Evolutionary conservation across 2,113 vertebrate species (phyloP).

Genomic region (Pedionomus torquatus): DNA sequence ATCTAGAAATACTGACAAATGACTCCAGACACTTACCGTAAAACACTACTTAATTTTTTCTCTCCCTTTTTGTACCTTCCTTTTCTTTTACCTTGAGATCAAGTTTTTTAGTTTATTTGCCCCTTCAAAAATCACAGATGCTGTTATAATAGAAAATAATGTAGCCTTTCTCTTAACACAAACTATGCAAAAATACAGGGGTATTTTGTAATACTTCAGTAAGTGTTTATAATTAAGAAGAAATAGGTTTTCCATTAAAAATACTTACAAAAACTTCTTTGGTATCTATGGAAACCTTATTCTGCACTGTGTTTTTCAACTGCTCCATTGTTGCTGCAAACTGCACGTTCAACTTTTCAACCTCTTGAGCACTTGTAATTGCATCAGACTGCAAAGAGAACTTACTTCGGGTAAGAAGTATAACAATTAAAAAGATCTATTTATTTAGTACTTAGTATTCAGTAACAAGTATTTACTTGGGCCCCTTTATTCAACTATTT

Average conservation of each 20-base stretch:
- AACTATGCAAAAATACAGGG: not conserved
- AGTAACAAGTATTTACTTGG: not conserved
- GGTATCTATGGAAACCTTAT: conserved; percentile 80
- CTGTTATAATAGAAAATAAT: not conserved
- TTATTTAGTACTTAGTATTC: not conserved
- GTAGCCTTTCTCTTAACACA: not conserved
- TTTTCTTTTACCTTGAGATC: not conserved
- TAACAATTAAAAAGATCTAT: not conserved
- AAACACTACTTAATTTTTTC: not conserved
- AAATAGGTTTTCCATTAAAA: not conserved
- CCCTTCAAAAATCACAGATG: not conserved
- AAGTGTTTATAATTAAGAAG: not conserved
- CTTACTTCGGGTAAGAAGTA: not conserved
- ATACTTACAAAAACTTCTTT: conserved; percentile 88
- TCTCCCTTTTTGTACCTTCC: not conserved
- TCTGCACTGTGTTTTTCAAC: conserved; percentile 76
- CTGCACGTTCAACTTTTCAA: conserved; percentile 76
- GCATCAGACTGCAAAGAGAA: conserved; percentile 81
- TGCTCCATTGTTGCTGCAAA: conserved; percentile 75
- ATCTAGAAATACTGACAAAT: not conserved
- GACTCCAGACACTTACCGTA: not conserved
- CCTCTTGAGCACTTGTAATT: conserved; percentile 76
- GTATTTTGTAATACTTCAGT: not conserved
- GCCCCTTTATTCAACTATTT: not conserved
- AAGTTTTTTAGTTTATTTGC: not conserved